A percentile compares a stretch with the other conserved stretches of the same genome.
Evolutionary conservation across 2,888 invertebrate species (phyloP).

Genomic region (Dioctria linearis): DNA sequence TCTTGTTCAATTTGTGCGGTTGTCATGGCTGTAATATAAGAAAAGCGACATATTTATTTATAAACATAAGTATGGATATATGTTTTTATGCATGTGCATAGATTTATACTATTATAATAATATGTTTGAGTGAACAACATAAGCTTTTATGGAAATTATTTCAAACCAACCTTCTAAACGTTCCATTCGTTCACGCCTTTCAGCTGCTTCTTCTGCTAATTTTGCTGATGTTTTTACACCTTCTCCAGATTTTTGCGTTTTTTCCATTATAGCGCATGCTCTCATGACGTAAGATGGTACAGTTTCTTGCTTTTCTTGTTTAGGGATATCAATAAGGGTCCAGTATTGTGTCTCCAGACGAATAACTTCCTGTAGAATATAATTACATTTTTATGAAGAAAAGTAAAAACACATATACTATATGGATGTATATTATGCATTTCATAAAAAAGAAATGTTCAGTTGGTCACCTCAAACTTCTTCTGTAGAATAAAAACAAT

Average conservation of each 20-base stretch:
- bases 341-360: conserved; percentile 94
- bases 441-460: too few species aligned
- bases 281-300: conserved; percentile 92
- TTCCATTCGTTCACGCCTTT: conserved; percentile 87
- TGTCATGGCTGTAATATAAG: conserved; percentile 84
- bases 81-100: too few species aligned
- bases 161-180: conserved; percentile 79
- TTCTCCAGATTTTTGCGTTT: conserved; percentile 90
- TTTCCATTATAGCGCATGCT: conserved; percentile 93
- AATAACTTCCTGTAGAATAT: conserved; percentile 83
- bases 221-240: conserved; percentile 89
- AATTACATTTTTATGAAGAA: neutral
- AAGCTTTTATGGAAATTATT: neutral
- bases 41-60: conserved; percentile 3
- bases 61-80: too few species aligned
- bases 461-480: too few species aligned
- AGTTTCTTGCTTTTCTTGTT: conserved; percentile 94
- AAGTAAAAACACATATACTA: too few species aligned
- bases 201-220: conserved; percentile 89
- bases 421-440: too few species aligned
- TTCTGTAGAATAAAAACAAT: too few species aligned
- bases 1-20: conserved; percentile 93
- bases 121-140: neutral
- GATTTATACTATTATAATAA: too few species aligned
- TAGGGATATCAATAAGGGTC: conserved; percentile 93